Percentiles rank a stretch among this genome's conserved stretches.
phyloP scores from a whole-genome alignment of 2,888 invertebrate species.

The Eilema caniola region DNA sequence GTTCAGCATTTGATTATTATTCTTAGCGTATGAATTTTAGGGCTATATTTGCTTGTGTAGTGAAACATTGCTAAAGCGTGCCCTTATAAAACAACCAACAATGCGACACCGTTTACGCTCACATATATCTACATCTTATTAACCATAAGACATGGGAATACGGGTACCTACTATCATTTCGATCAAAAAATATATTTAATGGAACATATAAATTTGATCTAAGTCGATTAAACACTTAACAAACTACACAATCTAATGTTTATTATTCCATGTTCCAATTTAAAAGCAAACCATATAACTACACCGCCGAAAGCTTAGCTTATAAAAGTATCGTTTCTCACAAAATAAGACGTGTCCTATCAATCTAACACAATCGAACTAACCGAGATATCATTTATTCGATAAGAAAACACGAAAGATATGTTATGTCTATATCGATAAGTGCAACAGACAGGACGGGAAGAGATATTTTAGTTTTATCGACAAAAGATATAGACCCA shows the following conservation, averaged over 20 bases:
- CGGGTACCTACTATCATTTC: no score
- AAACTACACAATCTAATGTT: background rate
- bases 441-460: slow-evolving; percentile 7
- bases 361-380: slow-evolving; percentile 31
- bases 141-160: background rate
- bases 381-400: slow-evolving; percentile 18
- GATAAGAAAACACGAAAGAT: slow-evolving; percentile 33
- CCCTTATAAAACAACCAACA: background rate
- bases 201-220: background rate
- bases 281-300: background rate
- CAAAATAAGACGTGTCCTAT: slow-evolving; percentile 42
- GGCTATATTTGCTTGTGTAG: background rate
- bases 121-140: background rate
- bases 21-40: background rate
- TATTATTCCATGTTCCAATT: background rate
- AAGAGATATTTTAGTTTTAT: slow-evolving; percentile 12
- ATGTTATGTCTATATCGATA: slow-evolving; percentile 19
- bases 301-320: background rate
- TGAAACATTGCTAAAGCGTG: background rate
- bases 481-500: slow-evolving; percentile 9
- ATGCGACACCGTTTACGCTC: background rate
- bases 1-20: background rate
- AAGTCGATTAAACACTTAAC: background rate
- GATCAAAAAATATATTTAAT: no score
- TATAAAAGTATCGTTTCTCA: slow-evolving; percentile 13